phyloP scores from a whole-genome alignment of 2,888 invertebrate genomes.

The Cataglyphis rosenhaueri region DNA sequence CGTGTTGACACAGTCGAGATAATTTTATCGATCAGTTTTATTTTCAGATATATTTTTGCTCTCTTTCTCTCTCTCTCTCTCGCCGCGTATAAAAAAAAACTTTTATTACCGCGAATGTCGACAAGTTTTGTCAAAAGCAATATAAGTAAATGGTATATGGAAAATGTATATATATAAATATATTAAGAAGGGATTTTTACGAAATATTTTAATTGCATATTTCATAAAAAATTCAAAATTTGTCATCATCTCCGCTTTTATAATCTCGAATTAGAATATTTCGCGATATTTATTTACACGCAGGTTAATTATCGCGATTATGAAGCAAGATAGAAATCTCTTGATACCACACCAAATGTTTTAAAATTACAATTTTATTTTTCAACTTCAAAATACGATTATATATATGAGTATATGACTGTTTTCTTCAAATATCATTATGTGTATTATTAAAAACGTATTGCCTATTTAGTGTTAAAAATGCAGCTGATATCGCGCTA shows the following conservation, averaged over 20 bases:
- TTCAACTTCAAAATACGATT: no score
- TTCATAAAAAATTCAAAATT: background rate
- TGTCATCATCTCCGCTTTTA: background rate
- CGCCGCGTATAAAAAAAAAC: background rate
- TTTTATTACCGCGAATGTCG: background rate
- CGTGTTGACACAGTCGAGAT: constrained; percentile 1
- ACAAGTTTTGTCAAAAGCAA: background rate
- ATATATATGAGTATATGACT: no score
- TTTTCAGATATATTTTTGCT: constrained; percentile 6
- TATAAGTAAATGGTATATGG: background rate
- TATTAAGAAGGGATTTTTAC: constrained; percentile 9
- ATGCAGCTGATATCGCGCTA: background rate
- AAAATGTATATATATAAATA: background rate
- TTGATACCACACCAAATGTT: background rate
- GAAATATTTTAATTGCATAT: background rate
- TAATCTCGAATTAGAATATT: background rate
- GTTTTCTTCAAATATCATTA: no score
- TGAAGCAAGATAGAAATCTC: background rate
- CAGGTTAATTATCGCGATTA: background rate
- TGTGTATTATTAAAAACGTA: background rate
- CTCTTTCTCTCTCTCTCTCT: background rate
- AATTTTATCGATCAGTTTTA: constrained; percentile 42
- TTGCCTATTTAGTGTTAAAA: background rate
- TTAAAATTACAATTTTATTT: background rate
- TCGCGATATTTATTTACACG: background rate